Evolutionary conservation across 1,140 invertebrate genomes (phyloP).

Genomic region (Bombus balteatus): DNA sequence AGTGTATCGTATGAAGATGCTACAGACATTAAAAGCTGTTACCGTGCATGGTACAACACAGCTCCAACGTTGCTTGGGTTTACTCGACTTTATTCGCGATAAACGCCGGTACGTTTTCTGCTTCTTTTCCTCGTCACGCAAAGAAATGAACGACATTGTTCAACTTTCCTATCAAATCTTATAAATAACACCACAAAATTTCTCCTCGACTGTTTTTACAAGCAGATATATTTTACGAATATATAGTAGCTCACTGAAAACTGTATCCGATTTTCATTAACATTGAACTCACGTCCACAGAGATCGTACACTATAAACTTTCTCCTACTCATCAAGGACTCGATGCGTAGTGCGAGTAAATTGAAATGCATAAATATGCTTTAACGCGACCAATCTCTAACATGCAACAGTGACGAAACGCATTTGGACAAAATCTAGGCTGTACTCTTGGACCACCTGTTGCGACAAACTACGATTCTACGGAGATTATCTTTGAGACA

Average conservation of each 20-base stretch:
- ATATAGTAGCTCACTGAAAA: no score
- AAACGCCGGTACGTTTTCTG: constrained; percentile 20
- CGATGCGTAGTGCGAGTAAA: not conserved
- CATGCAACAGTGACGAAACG: not conserved
- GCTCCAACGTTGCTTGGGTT: constrained; percentile 65
- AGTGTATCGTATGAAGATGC: not conserved
- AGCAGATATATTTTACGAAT: not conserved
- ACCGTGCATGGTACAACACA: constrained; percentile 70
- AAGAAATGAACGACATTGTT: constrained; percentile 60
- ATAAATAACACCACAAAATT: not conserved
- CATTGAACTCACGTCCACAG: not conserved
- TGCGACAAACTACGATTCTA: constrained; percentile 44
- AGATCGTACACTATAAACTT: not conserved
- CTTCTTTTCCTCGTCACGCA: constrained; percentile 35
- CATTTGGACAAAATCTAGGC: not conserved
- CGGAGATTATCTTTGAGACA: constrained; percentile 9
- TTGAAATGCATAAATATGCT: not conserved
- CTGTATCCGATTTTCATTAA: not conserved
- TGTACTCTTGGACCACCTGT: constrained; percentile 57
- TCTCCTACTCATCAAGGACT: not conserved
- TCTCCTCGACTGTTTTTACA: no score
- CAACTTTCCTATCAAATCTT: not conserved
- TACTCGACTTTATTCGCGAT: constrained; percentile 41
- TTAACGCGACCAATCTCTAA: not conserved
- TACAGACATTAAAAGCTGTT: constrained; percentile 46